These are phyloP conservation scores for Merodon equestris DNA, from an alignment of 2,888 invertebrate genomes.

Conservation along the genomic window DNA sequence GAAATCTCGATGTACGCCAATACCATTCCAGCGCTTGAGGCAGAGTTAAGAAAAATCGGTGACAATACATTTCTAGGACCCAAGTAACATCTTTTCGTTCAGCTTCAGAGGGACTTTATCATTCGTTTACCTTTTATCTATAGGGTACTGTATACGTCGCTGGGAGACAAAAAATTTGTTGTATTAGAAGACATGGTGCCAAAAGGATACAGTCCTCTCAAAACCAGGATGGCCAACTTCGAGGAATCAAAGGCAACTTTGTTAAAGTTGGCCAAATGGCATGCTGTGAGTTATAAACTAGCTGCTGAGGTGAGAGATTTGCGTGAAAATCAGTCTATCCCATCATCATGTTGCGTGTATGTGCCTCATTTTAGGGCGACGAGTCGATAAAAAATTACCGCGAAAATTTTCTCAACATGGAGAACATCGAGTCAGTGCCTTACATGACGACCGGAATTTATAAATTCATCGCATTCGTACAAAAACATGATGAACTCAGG, in stretches of 20 bases:
- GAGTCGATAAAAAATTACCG: too few relatives aligned
- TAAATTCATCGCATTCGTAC: too few relatives aligned
- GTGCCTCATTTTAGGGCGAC: too few relatives aligned
- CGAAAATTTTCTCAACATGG: too few relatives aligned
- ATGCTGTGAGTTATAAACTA: slow-evolving; percentile 43
- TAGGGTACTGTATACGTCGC: slow-evolving; percentile 22
- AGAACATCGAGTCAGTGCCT: too few relatives aligned
- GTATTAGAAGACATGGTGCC: not conserved
- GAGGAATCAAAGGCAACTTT: slow-evolving; percentile 5
- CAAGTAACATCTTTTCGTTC: not conserved
- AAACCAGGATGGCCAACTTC: not conserved
- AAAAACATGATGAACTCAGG: too few relatives aligned
- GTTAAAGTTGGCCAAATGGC: slow-evolving; percentile 19
- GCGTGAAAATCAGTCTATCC: too few relatives aligned
- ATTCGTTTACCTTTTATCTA: not conserved
- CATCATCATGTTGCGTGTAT: too few relatives aligned
- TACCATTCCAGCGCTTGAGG: slow-evolving; percentile 71
- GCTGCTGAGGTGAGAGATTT: not conserved
- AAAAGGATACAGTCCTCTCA: not conserved
- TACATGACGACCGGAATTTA: too few relatives aligned
- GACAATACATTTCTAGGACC: slow-evolving; percentile 65
- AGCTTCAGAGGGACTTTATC: too few relatives aligned
- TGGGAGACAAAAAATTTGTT: not conserved
- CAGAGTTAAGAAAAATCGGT: slow-evolving; percentile 68
- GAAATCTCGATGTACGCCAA: slow-evolving; percentile 73